phyloP scores from a whole-genome alignment of 2,113 vertebrate species.

The Odocoileus virginianus region DNA sequence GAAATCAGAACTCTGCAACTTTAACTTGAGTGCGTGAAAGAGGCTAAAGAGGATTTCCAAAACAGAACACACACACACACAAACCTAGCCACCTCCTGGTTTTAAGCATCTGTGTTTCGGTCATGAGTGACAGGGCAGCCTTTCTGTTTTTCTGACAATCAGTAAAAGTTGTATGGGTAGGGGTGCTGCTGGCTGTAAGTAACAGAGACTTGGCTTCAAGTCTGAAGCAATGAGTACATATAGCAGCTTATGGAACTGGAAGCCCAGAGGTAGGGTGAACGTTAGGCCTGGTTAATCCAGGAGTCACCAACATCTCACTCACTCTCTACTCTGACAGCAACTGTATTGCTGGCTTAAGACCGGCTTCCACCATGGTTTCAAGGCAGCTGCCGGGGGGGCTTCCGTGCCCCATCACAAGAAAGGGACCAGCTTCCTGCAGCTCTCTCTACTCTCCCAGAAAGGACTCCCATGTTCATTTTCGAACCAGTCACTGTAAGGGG shows the following conservation, averaged over 20 bases:
- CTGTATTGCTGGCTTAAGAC: neutral
- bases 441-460: neutral
- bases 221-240: rapidly evolving
- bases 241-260: neutral
- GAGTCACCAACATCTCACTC: neutral
- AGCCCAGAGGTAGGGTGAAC: neutral
- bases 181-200: rapidly evolving
- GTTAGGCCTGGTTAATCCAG: neutral
- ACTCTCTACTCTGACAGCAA: neutral
- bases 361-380: neutral
- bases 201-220: neutral
- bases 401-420: rapidly evolving
- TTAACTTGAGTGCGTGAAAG: neutral
- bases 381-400: neutral
- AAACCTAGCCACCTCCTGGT: neutral
- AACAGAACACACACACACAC: neutral
- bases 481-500: neutral
- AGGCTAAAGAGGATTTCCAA: no score
- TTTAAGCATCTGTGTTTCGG: rapidly evolving
- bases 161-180: rapidly evolving
- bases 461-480: rapidly evolving
- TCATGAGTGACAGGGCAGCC: rapidly evolving
- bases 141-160: neutral
- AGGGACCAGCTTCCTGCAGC: neutral
- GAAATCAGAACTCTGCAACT: neutral